phyloP scores from a whole-genome alignment of 2,888 invertebrate genomes.

The Acrobasis consociella region DNA sequence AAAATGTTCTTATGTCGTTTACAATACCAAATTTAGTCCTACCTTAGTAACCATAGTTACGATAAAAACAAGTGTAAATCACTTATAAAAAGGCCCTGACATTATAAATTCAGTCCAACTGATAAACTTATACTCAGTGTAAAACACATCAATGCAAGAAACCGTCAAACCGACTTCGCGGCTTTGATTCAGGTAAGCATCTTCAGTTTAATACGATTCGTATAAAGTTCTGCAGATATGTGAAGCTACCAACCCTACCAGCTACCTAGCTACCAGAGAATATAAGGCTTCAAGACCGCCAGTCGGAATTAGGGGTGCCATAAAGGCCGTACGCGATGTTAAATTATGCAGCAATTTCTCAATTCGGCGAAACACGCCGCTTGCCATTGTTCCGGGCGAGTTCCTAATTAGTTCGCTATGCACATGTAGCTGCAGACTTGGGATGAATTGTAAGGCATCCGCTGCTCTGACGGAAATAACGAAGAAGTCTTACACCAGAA shows the following conservation, averaged over 20 bases:
- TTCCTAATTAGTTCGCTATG: slow-evolving; percentile 18
- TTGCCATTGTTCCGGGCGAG: slow-evolving; percentile 14
- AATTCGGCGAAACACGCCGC: slow-evolving; percentile 21
- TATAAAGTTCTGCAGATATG: background rate
- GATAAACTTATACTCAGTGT: too few relatives aligned
- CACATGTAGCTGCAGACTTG: slow-evolving; percentile 13
- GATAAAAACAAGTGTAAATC: too few relatives aligned
- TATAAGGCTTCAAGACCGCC: slow-evolving; percentile 17
- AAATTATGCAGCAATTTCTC: slow-evolving; percentile 23
- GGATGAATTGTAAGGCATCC: background rate
- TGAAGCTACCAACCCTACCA: slow-evolving; percentile 6
- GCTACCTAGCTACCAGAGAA: too few relatives aligned
- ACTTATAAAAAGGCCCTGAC: too few relatives aligned
- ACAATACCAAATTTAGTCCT: too few relatives aligned
- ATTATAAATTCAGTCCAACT: too few relatives aligned
- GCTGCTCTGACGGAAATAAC: background rate
- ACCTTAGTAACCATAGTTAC: too few relatives aligned
- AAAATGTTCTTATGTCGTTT: too few relatives aligned
- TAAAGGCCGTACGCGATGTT: slow-evolving; percentile 21
- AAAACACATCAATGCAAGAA: too few relatives aligned
- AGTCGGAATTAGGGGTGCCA: slow-evolving; percentile 12
- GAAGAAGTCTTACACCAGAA: background rate
- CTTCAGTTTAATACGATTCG: too few relatives aligned
- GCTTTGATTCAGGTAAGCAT: too few relatives aligned
- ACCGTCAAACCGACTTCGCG: too few relatives aligned